A percentile compares a stretch with the other conserved stretches of the same genome.
Conservation (phyloP, 2,113 vertebrate genomes). For the Hyperoodon ampullatus region DNA sequence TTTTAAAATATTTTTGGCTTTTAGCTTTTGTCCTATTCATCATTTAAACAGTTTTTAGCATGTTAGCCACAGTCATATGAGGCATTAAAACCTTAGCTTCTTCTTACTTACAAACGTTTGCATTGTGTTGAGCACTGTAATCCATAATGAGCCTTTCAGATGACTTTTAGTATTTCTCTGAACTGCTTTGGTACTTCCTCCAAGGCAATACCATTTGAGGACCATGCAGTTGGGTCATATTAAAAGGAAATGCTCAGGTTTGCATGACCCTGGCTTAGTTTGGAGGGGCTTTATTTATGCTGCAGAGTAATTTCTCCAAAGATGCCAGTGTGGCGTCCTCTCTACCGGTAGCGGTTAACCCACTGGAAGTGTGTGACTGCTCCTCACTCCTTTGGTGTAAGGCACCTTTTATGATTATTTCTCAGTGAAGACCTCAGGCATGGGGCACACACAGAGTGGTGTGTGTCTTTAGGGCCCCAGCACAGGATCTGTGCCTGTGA, state of each 20-base stretch:
- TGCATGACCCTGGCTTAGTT: neutral
- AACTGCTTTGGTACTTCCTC: neutral
- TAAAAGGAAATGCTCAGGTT: conserved; percentile 12
- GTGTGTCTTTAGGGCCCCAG: neutral
- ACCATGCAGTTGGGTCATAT: neutral
- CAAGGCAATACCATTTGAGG: neutral
- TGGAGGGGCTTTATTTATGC: neutral
- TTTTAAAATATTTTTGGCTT: conserved; percentile 30
- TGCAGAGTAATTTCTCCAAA: neutral
- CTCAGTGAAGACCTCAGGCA: neutral
- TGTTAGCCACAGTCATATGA: neutral
- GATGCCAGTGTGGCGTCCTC: neutral
- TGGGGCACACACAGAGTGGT: neutral
- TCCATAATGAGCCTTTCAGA: neutral
- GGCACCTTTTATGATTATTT: neutral
- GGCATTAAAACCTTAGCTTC: neutral
- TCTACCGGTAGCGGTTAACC: neutral
- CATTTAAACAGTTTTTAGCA: conserved; percentile 15
- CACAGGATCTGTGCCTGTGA: neutral
- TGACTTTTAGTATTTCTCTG: conserved; percentile 1
- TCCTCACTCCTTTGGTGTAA: neutral
- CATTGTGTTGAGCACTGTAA: neutral
- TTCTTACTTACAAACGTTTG: neutral
- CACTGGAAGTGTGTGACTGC: neutral
- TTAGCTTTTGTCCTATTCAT: conserved; percentile 39